Base-by-base conservation (phyloP, 2,888 invertebrate species). In the Acleris holmiana region DNA sequence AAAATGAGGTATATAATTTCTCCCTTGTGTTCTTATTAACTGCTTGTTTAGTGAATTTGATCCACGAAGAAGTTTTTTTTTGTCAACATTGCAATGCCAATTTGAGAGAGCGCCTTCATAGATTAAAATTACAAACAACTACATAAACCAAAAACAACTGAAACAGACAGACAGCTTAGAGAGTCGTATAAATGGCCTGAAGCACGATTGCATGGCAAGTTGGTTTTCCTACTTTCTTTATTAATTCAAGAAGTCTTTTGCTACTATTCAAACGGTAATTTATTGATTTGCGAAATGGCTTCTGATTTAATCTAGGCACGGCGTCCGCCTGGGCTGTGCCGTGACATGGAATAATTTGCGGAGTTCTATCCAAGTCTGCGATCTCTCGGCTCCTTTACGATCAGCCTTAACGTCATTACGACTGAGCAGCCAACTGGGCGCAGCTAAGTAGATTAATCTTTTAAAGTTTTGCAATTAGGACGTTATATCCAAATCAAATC, bases 291-390 rank as follows among this genome's bases (percentile, higher is more conserved):
- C 18, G 53, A 60, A 59, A 65, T 60, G 21, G 49, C 35, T 55
- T 50, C 59, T 46, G 64, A 64, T 65, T 10, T 60, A 65, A 65
- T 55, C 65, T 60, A 49, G 46, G 59, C 21, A 53, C 58, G 57
- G 25, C 50, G 50, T 15, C n/a, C 46, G 54, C 50, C 46, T 46
- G 56, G 46, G 51, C 57, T 55, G 59, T 50, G 65, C 49, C 65
- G 65, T 60, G 54, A 60, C 59, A 50, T 44, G 59, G 55, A 60
- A 60, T 65, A 55, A 65, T 65, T 60, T 49, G 59, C 54, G 29
- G 49, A 65, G 44, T 29, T 58, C 48, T 54, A 64, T 59, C 64
- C 59, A 60, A 60, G 49, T 65, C 59, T 54, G 59, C 59, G 59
- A 59, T 65, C 60, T 60, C 59, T 49, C 21, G 53, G 64, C 50